Evolutionary conservation across 1,140 invertebrate genomes (phyloP), one percentile per base, ranked within the genome.

Genomic region (Drosophila bocki): DNA sequence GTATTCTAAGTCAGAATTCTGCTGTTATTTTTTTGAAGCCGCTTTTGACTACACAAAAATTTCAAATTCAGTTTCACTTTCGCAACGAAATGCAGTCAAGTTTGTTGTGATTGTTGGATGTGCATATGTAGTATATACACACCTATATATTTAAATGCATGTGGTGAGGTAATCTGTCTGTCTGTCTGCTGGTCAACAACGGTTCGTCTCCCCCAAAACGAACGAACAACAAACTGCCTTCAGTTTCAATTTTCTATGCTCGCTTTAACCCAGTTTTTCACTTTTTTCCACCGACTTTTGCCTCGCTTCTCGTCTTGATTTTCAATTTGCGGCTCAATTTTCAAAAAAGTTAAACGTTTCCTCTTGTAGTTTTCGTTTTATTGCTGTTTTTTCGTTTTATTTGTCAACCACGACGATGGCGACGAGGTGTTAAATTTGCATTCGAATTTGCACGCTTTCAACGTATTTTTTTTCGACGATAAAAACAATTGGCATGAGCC

Each of bases 391-490:
- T 33, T 61, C 44, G 41, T 50, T 72, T 77, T 29, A 6, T 82
- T 82, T 82, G 84, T 83, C 76, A 74, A 78, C 65, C 76, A 76
- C 75, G 57, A 61, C 79, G 70, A 68, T 59, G 76, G 64, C 70
- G 57, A 63, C 75, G 70, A 88, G 85, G 85, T 90, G 85, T 90
- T 90, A 71, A 90, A 90, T 90, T 88, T 90, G 85, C 81, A 85
- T 88, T 84, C 81, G 78, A 90, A 79, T 88, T 90, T 88, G 86
- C 86, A 90, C 82, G 85, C 86, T 90, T 85, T 82, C 85, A 88
- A 88, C 84, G 76, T 78, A 79, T 19, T 48, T 42, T 57, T 58
- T 41, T 58, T 35, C 42, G 67, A 35, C 58, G 65, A 82, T 68
- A 87, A 87, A 82, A 82, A 88, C 83, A 87, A 87, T 88, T 88